Evolutionary conservation across 2,888 invertebrate species (phyloP).

Genomic region (Gisinianus flammeolus): DNA sequence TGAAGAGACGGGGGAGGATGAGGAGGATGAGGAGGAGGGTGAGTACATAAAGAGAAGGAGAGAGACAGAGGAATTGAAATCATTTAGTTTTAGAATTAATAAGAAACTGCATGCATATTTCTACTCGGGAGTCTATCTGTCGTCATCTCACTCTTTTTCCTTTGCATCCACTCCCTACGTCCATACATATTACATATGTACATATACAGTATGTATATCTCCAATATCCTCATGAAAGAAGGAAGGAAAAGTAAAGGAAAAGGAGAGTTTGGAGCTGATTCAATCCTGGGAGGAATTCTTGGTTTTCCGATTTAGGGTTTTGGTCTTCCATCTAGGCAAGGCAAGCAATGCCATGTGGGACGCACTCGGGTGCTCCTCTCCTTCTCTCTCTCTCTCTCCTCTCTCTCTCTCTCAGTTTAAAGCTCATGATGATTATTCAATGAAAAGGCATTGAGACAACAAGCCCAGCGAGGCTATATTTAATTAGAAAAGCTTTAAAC

Average conservation of each 20-base stretch:
- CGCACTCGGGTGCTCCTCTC: constrained; percentile 18
- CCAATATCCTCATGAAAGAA: neutral
- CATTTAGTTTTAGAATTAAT: neutral
- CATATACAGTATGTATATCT: neutral
- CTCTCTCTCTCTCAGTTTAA: constrained; percentile 19
- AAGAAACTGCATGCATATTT: too few species aligned
- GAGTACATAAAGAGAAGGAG: neutral
- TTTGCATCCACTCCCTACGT: neutral
- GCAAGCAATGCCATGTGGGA: constrained; percentile 24
- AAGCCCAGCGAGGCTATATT: constrained; percentile 48
- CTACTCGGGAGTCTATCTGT: too few species aligned
- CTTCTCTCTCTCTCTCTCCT: constrained; percentile 10
- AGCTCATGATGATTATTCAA: constrained; percentile 56
- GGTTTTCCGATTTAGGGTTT: constrained; percentile 25
- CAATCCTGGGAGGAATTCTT: constrained; percentile 42
- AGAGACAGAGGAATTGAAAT: neutral
- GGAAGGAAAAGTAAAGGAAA: neutral
- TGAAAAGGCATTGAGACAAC: constrained; percentile 55
- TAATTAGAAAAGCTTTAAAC: constrained; percentile 59
- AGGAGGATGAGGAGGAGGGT: neutral
- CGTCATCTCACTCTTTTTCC: too few species aligned
- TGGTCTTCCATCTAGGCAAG: constrained; percentile 25
- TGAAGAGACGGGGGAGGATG: neutral
- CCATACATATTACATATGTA: neutral
- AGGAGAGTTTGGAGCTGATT: constrained; percentile 33